phyloP scores from a whole-genome alignment of 2,797 vertebrate genomes.

The Manis pentadactyla region DNA sequence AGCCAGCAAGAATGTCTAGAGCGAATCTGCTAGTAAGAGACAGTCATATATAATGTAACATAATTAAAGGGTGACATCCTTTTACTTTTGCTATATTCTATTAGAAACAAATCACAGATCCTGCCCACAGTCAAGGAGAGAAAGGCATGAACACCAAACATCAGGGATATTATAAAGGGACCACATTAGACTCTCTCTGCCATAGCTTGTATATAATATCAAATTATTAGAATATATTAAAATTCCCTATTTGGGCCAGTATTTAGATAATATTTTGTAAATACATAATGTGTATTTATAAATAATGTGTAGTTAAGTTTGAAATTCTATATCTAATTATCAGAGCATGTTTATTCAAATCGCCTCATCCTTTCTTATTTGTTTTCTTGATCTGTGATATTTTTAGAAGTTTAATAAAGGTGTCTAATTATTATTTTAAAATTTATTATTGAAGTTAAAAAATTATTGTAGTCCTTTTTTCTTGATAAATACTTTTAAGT shows the following conservation, averaged over 20 bases:
- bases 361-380: neutral
- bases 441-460: neutral
- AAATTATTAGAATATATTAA: neutral
- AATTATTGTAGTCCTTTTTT: neutral
- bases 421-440: neutral
- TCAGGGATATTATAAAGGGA: neutral
- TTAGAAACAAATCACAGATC: neutral
- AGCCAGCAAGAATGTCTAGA: neutral
- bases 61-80: neutral
- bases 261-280: conserved; percentile 8
- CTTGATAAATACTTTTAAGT: neutral
- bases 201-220: neutral
- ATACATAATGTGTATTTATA: neutral
- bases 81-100: neutral
- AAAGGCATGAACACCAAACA: neutral
- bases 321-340: neutral
- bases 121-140: neutral
- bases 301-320: neutral
- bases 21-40: neutral
- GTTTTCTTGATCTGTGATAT: neutral
- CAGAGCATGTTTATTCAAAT: neutral
- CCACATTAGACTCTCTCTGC: neutral
- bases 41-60: neutral
- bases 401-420: neutral
- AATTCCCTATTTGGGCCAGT: neutral